phyloP scores from a whole-genome alignment of 2,888 invertebrate genomes.

The Ochlodes sylvanus region DNA sequence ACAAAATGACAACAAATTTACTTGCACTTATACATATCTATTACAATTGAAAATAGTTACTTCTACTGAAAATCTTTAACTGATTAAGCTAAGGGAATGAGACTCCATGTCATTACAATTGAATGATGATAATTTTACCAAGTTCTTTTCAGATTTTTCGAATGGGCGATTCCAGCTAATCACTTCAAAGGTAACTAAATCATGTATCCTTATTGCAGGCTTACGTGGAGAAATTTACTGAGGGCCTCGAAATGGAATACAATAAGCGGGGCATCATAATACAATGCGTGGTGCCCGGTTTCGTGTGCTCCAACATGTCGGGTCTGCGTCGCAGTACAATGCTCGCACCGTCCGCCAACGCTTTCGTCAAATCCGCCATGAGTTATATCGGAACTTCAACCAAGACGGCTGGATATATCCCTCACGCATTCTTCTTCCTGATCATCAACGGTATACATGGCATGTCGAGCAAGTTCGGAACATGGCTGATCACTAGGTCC shows the following conservation, averaged over 20 bases:
- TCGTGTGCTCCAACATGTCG: constrained; percentile 96
- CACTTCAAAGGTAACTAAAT: background rate
- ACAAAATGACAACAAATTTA: too few species aligned
- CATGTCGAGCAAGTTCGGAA: constrained; percentile 81
- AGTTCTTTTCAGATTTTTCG: too few species aligned
- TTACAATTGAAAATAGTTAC: too few species aligned
- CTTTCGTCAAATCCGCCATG: constrained; percentile 89
- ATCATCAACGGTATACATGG: constrained; percentile 75
- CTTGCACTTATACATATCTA: too few species aligned
- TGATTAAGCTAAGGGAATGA: too few species aligned
- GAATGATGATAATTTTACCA: too few species aligned
- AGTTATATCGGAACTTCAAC: constrained; percentile 88
- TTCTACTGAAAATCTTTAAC: too few species aligned
- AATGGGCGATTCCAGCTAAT: too few species aligned
- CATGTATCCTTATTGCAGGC: constrained; percentile 76
- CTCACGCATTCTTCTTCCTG: constrained; percentile 86
- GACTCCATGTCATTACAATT: too few species aligned
- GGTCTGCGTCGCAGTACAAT: constrained; percentile 90
- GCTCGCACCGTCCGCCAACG: constrained; percentile 90
- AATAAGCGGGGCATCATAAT: constrained; percentile 89
- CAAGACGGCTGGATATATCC: constrained; percentile 91
- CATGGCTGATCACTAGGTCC: constrained; percentile 87
- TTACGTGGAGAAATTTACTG: constrained; percentile 92
- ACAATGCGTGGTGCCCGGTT: constrained; percentile 94
- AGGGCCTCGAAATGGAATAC: constrained; percentile 91